These are phyloP conservation scores for Rotaria sp. DNA, from an alignment of 2,888 invertebrate genomes.

Conservation along the genomic window DNA sequence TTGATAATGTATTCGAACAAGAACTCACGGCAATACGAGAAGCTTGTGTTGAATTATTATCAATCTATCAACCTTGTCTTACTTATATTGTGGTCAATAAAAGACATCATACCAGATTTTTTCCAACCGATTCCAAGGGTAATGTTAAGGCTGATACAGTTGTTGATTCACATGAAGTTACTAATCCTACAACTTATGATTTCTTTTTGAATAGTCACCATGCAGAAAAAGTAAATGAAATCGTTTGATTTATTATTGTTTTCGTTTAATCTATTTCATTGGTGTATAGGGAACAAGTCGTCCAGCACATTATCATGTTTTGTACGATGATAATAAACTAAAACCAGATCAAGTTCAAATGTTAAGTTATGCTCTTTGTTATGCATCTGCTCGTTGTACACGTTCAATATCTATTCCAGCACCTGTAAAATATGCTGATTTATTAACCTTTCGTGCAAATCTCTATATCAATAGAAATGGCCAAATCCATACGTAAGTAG, in stretches of 20 bases:
- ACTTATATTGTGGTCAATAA: constrained; percentile 40
- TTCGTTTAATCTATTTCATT: background rate
- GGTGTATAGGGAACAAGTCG: constrained; percentile 42
- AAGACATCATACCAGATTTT: constrained; percentile 39
- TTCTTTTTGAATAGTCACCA: constrained; percentile 39
- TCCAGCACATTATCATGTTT: constrained; percentile 42
- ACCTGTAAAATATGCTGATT: constrained; percentile 40
- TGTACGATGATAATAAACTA: constrained; percentile 43
- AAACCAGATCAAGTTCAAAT: constrained; percentile 42
- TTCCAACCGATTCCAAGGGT: background rate
- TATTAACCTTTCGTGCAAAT: constrained; percentile 33
- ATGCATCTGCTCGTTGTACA: constrained; percentile 41
- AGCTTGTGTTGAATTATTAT: constrained; percentile 33
- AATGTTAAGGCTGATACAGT: constrained; percentile 40
- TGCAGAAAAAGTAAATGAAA: background rate
- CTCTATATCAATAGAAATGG: background rate
- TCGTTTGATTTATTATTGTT: background rate
- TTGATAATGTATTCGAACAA: constrained; percentile 33
- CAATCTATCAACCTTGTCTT: constrained; percentile 32
- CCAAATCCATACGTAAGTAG: background rate
- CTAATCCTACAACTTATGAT: constrained; percentile 1
- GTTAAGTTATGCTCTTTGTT: constrained; percentile 42
- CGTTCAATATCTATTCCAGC: constrained; percentile 42
- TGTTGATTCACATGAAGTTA: constrained; percentile 33
- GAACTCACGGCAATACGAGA: constrained; percentile 35